Evolutionary conservation across 2,888 invertebrate genomes (phyloP), one percentile per base, ranked within the genome.

Genomic region (Smittia sp.): DNA sequence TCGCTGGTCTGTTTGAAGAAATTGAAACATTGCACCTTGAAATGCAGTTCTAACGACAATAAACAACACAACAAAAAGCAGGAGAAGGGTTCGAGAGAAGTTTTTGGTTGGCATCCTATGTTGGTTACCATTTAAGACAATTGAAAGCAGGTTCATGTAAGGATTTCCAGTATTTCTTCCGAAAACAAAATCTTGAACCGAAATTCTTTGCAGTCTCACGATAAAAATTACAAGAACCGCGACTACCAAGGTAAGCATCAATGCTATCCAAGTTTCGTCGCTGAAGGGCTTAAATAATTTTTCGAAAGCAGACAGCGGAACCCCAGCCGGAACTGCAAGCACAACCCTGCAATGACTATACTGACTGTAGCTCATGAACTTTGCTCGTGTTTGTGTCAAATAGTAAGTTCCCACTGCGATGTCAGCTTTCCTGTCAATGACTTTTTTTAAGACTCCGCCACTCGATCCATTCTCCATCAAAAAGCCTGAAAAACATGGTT

Each of bases 1-100:
- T 4, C 67, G 13, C 25, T 67, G 67, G 46, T 41, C 67, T 3
- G 67, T 41, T 3, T 67, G 67, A 13, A 67, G 41, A 67, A 67
- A 67, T 22, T 39, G 39, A 24, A 46, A 67, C 1, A 67, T 11
- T 24, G 38, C 67, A 13, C 22, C 41, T 46, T 67, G 67, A 41
- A 41, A 67, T 11, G 46, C 11, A 41, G 67, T 67, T 24, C 41
- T 3, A 4, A 67, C 24, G 9, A 67, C 22, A n/a, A 67, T 38
- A 11, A 22, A 67, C n/a, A 67, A 67, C 1, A 67, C 1, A 9
- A 67, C 22, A 46, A 67, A 67, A n/a, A 39, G 11, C 9, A 18
- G 1, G 13, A 67, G n/a, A 13, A 67, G 11, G n/a, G 20, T 38
- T 67, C 67, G 20, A 4, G 22, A 22, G 3, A 39, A 41, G 11